A percentile compares a stretch with the other conserved stretches of the same genome.
These are phyloP conservation scores for Dicrostonyx torquatus DNA, from an alignment of 2,797 vertebrate genomes.

Conservation along the genomic window DNA sequence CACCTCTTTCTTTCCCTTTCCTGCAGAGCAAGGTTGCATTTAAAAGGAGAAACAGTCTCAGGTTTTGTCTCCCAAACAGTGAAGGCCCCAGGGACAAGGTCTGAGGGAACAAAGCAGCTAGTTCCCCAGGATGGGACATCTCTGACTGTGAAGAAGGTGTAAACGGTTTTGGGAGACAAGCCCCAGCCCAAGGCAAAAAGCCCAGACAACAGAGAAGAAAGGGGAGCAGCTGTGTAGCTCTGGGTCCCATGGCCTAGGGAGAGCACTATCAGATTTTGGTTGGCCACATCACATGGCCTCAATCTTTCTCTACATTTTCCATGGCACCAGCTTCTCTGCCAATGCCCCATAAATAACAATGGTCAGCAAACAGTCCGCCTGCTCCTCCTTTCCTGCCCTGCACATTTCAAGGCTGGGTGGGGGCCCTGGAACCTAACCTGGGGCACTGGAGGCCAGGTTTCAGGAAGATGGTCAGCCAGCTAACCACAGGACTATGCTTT, in stretches of 20 bases:
- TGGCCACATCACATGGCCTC: background rate
- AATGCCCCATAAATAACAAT: conserved; percentile 66
- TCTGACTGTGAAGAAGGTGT: conserved; percentile 41
- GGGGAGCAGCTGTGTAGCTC: background rate
- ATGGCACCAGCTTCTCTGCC: conserved; percentile 41
- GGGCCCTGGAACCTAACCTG: background rate
- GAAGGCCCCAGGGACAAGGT: conserved; percentile 60
- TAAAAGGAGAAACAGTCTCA: conserved; percentile 66
- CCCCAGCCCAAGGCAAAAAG: background rate
- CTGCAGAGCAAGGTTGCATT: conserved; percentile 70
- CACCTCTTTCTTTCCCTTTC: conserved; percentile 57
- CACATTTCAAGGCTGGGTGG: background rate
- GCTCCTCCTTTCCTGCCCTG: conserved; percentile 40
- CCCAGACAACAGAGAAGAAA: background rate
- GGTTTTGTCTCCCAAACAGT: conserved; percentile 64
- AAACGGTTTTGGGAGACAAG: conserved; percentile 46
- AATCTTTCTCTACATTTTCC: conserved; percentile 69
- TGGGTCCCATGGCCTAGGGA: conserved; percentile 43
- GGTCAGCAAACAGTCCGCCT: conserved; percentile 9
- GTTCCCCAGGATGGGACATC: background rate
- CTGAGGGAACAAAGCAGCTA: conserved; percentile 9
- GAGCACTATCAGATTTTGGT: conserved; percentile 51
- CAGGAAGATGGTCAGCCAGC: conserved; percentile 17
- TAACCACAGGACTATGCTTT: conserved; percentile 29
- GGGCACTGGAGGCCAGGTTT: background rate